Evolutionary conservation across 2,797 vertebrate genomes (phyloP).

Genomic region (Gymnothorax javanicus): DNA sequence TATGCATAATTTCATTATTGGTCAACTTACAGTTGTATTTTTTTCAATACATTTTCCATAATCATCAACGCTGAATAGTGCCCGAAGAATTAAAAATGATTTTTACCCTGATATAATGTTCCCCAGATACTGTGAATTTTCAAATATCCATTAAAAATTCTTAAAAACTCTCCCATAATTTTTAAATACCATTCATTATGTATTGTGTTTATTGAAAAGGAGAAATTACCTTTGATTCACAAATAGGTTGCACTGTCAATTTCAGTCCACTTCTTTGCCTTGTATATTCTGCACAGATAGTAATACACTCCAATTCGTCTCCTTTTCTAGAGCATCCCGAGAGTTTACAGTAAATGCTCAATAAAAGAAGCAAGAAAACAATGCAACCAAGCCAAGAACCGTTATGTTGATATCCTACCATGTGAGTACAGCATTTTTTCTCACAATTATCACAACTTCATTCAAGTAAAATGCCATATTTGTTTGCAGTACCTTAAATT

Average conservation of each 20-base stretch:
- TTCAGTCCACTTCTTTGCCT: not conserved
- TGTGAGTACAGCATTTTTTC: conserved; percentile 77
- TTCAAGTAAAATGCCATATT: not conserved
- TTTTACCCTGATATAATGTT: too few relatives aligned
- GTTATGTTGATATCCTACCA: conserved; percentile 95
- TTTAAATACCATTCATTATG: not conserved
- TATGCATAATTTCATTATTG: too few relatives aligned
- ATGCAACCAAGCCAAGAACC: conserved; percentile 87
- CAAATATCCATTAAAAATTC: not conserved
- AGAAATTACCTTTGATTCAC: not conserved
- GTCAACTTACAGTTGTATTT: too few relatives aligned
- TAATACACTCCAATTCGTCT: not conserved
- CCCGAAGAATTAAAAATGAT: too few relatives aligned
- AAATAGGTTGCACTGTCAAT: not conserved
- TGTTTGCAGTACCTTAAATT: not conserved
- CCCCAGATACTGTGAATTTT: too few relatives aligned
- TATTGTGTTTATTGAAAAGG: not conserved
- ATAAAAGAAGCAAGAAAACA: conserved; percentile 88
- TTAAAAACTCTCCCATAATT: not conserved
- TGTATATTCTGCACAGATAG: not conserved
- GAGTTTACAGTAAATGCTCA: conserved; percentile 83
- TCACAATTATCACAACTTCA: not conserved
- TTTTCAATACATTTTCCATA: too few relatives aligned
- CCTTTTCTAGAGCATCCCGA: conserved; percentile 85
- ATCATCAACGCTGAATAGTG: too few relatives aligned